These are phyloP conservation scores for Hemibagrus guttatus DNA, from an alignment of 2,797 vertebrate genomes.

Conservation along the genomic window DNA sequence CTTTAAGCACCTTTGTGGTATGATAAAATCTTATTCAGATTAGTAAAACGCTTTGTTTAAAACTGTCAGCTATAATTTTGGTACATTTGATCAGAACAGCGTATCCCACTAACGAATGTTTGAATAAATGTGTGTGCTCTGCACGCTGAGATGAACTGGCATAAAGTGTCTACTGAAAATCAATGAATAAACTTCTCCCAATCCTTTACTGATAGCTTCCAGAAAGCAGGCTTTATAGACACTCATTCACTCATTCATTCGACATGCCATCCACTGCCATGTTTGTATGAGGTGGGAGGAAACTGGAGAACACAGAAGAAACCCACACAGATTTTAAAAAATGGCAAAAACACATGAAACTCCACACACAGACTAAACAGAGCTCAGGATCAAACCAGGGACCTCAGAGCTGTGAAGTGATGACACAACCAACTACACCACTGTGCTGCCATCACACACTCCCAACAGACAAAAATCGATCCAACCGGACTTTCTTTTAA, in stretches of 20 bases:
- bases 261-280: background rate
- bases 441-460: background rate
- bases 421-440: background rate
- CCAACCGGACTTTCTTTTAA: background rate
- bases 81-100: background rate
- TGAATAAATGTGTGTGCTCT: background rate
- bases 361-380: background rate
- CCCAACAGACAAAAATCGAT: background rate
- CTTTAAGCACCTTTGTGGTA: background rate
- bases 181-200: background rate
- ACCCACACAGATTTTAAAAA: background rate
- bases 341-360: background rate
- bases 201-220: background rate
- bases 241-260: background rate
- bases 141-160: background rate
- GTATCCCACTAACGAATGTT: background rate
- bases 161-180: background rate
- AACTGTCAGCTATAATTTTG: background rate
- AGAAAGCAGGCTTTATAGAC: background rate
- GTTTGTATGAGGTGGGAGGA: background rate
- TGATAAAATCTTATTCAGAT: background rate
- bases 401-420: background rate
- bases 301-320: background rate
- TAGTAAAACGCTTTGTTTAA: background rate
- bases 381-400: background rate